Base-by-base conservation (phyloP, 2,797 vertebrate genomes). In the Danionella dracula region DNA sequence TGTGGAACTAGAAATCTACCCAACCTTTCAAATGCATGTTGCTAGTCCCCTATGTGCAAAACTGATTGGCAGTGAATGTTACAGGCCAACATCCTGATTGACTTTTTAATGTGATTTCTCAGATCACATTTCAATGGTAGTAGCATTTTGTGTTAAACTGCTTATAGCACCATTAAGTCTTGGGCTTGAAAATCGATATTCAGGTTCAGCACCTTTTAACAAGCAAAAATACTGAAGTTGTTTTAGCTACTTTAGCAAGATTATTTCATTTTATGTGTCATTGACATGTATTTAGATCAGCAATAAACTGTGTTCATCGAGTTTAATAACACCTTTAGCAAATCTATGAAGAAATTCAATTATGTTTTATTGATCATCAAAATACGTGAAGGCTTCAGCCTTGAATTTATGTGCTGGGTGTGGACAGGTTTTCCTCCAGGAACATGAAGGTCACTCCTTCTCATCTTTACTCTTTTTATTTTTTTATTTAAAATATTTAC, bases 281-380 rank as follows among this genome's bases (percentile, higher is more conserved):
- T 4, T 40, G 54, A 32, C 54, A 64, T 54, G 19, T 54, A 65
- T 76, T 76, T 72, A 71, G 70, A 59, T 17, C 53, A 32, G 11
- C n/a, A 74, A 74, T 58, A 42, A 45, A 59, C 46, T 40, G 17
- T 71, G 72, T 73, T 64, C 66, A 60, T 55, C 45, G 66, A 29
- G 49, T 58, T 75, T 76, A 67, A 71, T 73, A 73, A 74, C 66
- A 56, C 55, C 40, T 67, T 62, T 70, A 75, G 37, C 76, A 51
- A 75, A 73, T 66, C 72, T 73, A 50, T 73, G 72, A 69, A 68
- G 63, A 77, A 79, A 78, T 79, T 69, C 68, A 75, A 72, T 81
- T 78, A 76, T 63, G 46, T 54, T 77, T 82, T 75, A 82, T 79
- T 77, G 71, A 81, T 79, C 67, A 70, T 77, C 66, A 70, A 73